Conservation (phyloP, 2,797 vertebrate genomes). For the Danio choprae region DNA sequence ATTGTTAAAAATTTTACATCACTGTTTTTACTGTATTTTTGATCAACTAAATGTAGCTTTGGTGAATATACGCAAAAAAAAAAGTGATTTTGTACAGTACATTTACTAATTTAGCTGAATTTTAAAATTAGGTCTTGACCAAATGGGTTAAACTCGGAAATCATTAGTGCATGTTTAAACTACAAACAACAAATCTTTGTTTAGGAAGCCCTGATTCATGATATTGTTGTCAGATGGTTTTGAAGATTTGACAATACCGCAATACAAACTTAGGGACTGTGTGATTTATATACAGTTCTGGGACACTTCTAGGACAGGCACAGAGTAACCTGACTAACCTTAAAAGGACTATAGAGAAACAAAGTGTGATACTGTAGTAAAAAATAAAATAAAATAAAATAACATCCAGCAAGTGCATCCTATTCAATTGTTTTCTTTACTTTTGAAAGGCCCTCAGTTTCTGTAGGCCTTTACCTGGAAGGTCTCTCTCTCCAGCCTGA, state of each 20-base stretch:
- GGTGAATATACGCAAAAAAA: background rate
- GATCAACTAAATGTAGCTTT: background rate
- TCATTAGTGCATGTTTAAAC: too few relatives aligned
- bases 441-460: background rate
- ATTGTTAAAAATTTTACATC: too few relatives aligned
- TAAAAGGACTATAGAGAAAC: background rate
- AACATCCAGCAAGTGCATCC: background rate
- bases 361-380: background rate
- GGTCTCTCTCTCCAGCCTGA: constrained; percentile 92
- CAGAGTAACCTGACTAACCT: background rate
- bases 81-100: background rate
- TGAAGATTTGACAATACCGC: background rate
- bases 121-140: too few relatives aligned
- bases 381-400: too few relatives aligned
- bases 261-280: background rate
- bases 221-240: too few relatives aligned
- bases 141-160: too few relatives aligned
- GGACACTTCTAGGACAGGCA: background rate
- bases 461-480: constrained; percentile 84
- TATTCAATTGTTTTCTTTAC: background rate
- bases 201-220: background rate
- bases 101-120: background rate
- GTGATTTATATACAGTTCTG: too few relatives aligned
- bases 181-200: too few relatives aligned
- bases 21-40: too few relatives aligned